Base-by-base conservation (phyloP, 1,140 invertebrate genomes). In the Zaprionus capensis region DNA sequence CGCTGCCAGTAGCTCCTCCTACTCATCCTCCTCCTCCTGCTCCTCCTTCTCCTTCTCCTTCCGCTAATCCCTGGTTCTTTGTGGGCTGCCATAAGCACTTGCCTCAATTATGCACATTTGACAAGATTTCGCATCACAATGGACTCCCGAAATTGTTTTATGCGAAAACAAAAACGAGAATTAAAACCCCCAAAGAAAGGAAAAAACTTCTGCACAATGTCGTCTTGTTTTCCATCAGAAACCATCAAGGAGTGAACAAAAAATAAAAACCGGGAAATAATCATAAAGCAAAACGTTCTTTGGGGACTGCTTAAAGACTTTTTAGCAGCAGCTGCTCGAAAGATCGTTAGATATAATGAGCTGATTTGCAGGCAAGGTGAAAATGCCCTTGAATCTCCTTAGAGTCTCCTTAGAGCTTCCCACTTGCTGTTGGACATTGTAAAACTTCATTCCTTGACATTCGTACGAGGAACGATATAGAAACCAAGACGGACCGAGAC, bases 61-160 rank as follows among this genome's bases (percentile, higher is more conserved):
- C 26, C 34, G 20, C 46, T 46, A 62, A 69, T 68, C 57, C 65
- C 46, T 20, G 26, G 51, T 56, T n/a, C 64, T 74, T 69, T 61
- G 65, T 38, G 65, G 56, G 20, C 38, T 12, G 57, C 57, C 46
- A 69, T 62, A 67, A 74, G 71, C 65, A 56, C 58, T 75, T 63
- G 36, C 41, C 66, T 70, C 72, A 75, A 75, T 75, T 75, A 75
- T 75, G 72, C 72, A 64, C 67, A 70, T 70, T 75, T 75, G 58
- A 70, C 58, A 63, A 61, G 51, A 70, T 49, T 58, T 73, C 31
- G 26, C 66, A 34, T 55, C 58, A n/a, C 62, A 70, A 70, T 70
- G 66, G 62, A 71, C 62, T 71, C n/a, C 41, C 26, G 9, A 36
- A 51, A 71, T 69, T 59, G 66, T 59, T 69, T 59, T 69, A 22